Evolutionary conservation across 2,888 invertebrate genomes (phyloP), one percentile per base, ranked within the genome.

Genomic region (Nemoura dubitans): DNA sequence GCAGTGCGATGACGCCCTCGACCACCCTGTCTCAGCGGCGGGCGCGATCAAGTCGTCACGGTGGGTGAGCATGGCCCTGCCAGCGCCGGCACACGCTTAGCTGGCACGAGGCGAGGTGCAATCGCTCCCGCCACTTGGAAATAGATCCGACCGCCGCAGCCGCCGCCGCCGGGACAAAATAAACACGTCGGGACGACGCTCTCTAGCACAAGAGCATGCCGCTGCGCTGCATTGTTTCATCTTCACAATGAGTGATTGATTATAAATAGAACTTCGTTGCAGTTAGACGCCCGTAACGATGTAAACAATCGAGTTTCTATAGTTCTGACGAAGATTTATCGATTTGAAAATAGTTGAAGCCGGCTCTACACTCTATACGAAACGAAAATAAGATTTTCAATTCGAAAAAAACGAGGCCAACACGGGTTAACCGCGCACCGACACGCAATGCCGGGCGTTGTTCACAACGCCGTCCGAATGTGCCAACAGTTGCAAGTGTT

Each of bases 321-420:
- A 59, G 59, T 59, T 59, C 21, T 59, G 59, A 59, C 59, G 59
- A 59, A 59, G 59, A 59, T 59, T 59, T 59, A 59, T 59, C n/a
- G 59, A 7, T 21, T 59, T 10, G 59, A 21, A 59, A 21, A 21
- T 14, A 59, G 59, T 59, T 59, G 59, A 7, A 59, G 59, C 16
- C 59, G 21, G 59, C 16, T 59, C 2, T 59, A 21, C 16, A 2
- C 6, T 3, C 59, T 21, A 59, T 21, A 7, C 36, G 59, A 59
- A 59, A 59, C 14, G 21, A 59, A 59, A 59, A 36, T 36, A 36
- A 10, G 59, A 59, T 16, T 21, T 59, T 1, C 16, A 21, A 16
- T 10, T 1, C 16, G 21, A 59, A 59, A 59, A 7, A 10, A 59
- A 7, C 16, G 21, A 59, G 16, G 5, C 36, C 3, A 36, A 3